Percentiles rank a stretch among this genome's conserved stretches.
Conservation (phyloP, 1,140 invertebrate genomes). For the Aporrectodea caliginosa region DNA sequence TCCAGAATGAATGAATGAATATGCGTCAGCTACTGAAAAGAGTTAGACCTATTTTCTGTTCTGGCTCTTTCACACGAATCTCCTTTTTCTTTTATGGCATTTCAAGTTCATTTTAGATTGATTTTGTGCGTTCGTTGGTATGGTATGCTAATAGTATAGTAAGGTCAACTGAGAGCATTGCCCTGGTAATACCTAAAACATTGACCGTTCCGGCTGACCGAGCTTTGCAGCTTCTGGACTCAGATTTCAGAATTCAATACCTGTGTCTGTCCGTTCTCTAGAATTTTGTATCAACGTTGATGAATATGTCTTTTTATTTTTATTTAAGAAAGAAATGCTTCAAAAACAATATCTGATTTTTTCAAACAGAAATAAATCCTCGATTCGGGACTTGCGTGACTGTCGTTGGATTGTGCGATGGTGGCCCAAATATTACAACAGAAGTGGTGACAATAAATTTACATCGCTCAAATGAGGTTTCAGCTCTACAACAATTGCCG, state of each 20-base stretch:
- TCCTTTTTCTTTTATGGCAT: no score
- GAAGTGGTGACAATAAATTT: background rate
- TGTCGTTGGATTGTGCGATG: background rate
- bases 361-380: background rate
- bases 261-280: background rate
- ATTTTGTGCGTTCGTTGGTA: no score
- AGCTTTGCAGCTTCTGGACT: background rate
- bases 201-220: background rate
- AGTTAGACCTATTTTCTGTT: no score
- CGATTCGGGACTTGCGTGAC: background rate
- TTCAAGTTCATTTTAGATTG: no score
- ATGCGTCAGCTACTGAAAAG: no score
- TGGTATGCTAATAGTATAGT: no score
- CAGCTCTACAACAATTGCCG: background rate
- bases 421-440: background rate
- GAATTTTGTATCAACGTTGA: background rate
- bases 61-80: no score
- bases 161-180: no score
- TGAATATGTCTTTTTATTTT: background rate
- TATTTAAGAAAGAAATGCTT: background rate
- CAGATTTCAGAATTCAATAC: background rate
- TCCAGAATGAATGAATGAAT: no score
- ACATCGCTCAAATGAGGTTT: background rate
- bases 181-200: no score
- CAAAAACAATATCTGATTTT: background rate